Percentiles rank a stretch among this genome's conserved stretches.
Evolutionary conservation across 2,888 invertebrate species (phyloP).

Genomic region (Trissolcus brochymenae): DNA sequence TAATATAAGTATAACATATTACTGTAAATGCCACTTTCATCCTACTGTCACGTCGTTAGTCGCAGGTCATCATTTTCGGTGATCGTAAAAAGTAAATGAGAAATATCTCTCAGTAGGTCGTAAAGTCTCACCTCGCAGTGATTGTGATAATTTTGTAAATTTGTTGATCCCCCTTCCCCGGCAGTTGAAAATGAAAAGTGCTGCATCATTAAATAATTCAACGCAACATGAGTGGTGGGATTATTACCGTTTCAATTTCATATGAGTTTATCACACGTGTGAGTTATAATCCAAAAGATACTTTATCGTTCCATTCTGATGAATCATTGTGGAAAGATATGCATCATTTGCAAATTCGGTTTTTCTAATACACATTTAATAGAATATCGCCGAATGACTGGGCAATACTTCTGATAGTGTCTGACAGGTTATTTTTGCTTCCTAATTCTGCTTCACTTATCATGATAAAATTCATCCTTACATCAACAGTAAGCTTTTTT

Average conservation of each 20-base stretch:
- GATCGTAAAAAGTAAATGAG: no score
- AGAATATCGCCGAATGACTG: constrained; percentile 30
- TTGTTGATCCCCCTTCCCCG: constrained; percentile 13
- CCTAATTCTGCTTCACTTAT: no score
- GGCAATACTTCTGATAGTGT: constrained; percentile 3
- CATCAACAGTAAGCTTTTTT: background rate
- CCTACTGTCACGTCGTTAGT: background rate
- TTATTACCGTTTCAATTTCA: constrained; percentile 24
- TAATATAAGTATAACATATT: no score
- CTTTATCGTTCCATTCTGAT: constrained; percentile 32
- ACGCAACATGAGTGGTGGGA: constrained; percentile 11
- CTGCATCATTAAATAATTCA: constrained; percentile 33
- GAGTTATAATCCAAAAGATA: constrained; percentile 25
- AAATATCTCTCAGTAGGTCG: constrained; percentile 7
- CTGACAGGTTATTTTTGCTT: no score
- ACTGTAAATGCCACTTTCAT: background rate
- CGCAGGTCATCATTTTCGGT: background rate
- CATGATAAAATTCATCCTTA: no score
- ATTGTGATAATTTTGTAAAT: constrained; percentile 19
- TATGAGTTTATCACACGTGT: constrained; percentile 9
- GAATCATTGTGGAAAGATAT: constrained; percentile 33
- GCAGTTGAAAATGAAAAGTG: constrained; percentile 16
- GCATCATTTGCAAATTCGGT: constrained; percentile 34
- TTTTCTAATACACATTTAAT: constrained; percentile 18
- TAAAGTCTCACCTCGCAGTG: background rate